A percentile compares a stretch with the other conserved stretches of the same genome.
Conservation (phyloP, 1,140 invertebrate genomes). For the Drosophila equinoxialis region DNA sequence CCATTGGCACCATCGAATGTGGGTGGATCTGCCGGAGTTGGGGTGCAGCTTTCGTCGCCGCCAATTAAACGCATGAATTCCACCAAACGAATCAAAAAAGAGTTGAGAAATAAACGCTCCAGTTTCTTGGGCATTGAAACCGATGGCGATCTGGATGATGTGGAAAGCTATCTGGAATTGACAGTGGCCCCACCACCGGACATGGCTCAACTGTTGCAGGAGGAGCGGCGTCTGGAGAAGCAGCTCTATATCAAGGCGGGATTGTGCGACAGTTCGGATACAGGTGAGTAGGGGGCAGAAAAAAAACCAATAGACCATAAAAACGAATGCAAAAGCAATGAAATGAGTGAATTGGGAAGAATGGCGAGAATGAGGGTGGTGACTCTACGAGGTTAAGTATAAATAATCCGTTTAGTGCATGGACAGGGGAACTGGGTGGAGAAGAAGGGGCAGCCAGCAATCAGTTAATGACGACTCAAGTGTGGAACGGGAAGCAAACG, state of each 20-base stretch:
- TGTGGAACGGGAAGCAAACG: not conserved
- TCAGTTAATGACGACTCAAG: slow-evolving; percentile 18
- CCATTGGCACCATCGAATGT: slow-evolving; percentile 41
- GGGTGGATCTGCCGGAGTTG: slow-evolving; percentile 35
- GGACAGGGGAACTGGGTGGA: slow-evolving; percentile 19
- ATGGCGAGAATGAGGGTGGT: not conserved
- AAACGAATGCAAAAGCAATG: slow-evolving; percentile 46
- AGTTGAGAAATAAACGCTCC: slow-evolving; percentile 91
- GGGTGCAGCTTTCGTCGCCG: slow-evolving; percentile 69
- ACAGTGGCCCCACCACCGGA: slow-evolving; percentile 90
- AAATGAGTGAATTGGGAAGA: slow-evolving; percentile 14
- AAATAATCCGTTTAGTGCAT: slow-evolving; percentile 75
- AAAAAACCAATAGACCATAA: slow-evolving; percentile 46
- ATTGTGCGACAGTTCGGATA: slow-evolving; percentile 84
- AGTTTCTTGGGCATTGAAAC: slow-evolving; percentile 93
- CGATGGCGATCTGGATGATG: slow-evolving; percentile 85
- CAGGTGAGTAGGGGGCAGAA: slow-evolving; percentile 67
- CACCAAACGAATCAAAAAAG: slow-evolving; percentile 93
- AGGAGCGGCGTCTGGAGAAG: slow-evolving; percentile 91
- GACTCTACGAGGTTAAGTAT: slow-evolving; percentile 67
- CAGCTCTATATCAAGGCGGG: slow-evolving; percentile 87
- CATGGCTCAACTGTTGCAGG: slow-evolving; percentile 90
- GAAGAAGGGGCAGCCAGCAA: not conserved
- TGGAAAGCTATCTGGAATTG: slow-evolving; percentile 87
- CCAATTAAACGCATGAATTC: slow-evolving; percentile 90